Percentiles rank a stretch among this genome's conserved stretches.
These are phyloP conservation scores for Junonia oenone DNA, from an alignment of 2,888 invertebrate species.

Conservation along the genomic window DNA sequence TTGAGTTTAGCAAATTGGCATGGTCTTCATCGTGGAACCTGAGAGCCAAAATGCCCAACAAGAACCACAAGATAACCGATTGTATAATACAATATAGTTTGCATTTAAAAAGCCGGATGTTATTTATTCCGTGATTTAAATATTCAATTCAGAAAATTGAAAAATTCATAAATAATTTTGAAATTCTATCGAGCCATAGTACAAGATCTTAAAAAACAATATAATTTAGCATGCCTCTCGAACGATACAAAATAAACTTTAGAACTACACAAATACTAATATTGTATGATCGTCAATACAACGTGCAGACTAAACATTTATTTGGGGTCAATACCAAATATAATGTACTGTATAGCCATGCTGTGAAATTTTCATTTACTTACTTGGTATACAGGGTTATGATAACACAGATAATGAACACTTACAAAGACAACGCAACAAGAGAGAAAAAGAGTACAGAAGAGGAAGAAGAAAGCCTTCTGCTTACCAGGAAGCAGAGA, in stretches of 20 bases:
- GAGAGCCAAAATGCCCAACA: slow-evolving; percentile 79
- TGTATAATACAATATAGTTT: slow-evolving; percentile 35
- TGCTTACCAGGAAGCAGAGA: slow-evolving; percentile 45
- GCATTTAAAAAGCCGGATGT: slow-evolving; percentile 21
- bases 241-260: slow-evolving; percentile 52
- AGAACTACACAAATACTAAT: slow-evolving; percentile 65
- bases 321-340: slow-evolving; percentile 58
- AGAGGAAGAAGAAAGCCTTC: slow-evolving; percentile 49
- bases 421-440: slow-evolving; percentile 45
- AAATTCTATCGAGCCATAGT: slow-evolving; percentile 19
- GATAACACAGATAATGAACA: slow-evolving; percentile 57
- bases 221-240: slow-evolving; percentile 61
- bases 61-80: slow-evolving; percentile 73
- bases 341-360: slow-evolving; percentile 65
- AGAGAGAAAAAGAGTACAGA: slow-evolving; percentile 51
- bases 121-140: slow-evolving; percentile 10
- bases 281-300: slow-evolving; percentile 59
- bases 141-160: slow-evolving; percentile 6
- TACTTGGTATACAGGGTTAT: slow-evolving; percentile 51
- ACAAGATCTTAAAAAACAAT: slow-evolving; percentile 30
- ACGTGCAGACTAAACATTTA: slow-evolving; percentile 77
- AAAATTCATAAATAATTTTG: slow-evolving; percentile 8
- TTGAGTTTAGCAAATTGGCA: slow-evolving; percentile 98
- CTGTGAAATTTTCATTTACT: slow-evolving; percentile 46
- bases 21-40: slow-evolving; percentile 99